Evolutionary conservation across 2,888 invertebrate species (phyloP), one percentile per base, ranked within the genome.

Genomic region (Polymixis flavicincta): DNA sequence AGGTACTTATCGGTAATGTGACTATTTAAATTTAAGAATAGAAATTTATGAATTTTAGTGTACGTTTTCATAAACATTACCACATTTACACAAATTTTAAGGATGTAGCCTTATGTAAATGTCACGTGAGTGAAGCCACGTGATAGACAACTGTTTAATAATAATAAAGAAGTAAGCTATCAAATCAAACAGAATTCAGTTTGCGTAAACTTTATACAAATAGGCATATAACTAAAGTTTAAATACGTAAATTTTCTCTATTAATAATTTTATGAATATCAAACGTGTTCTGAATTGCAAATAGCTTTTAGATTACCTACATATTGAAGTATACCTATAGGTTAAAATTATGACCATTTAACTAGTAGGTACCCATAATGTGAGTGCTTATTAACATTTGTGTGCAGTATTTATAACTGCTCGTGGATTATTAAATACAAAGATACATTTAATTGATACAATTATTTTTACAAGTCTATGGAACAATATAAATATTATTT

Each of bases 161-260:
- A 37, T n/a, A 28, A 65, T 19, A 74, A 45, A 55, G 28, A 22
- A 66, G 19, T 59, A 28, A 54, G 19, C 25, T 55, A 13, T 52
- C 32, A 81, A 70, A 8, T 32, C 67, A n/a, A 74, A 84, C 37
- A 55, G 2, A 63, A 78, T 83, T 80, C 54, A 84, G 66, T 72
- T 14, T 52, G 61, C 72, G 57, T 67, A n/a, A 61, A 75, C 50
- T 67, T 68, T 45, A 71, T 63, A 32, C 50, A 75, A 78, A 82
- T 32, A n/a, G 0, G 48, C 13, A 54, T 48, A 14, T 54, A 37
- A 65, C 67, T 60, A 55, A 52, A 74, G 67, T 78, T 71, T 59
- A 28, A 82, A 78, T 57, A 74, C 42, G 63, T 68, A 28, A 65
- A 64, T 72, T 78, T 61, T 60, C 61, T 70, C 59, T 45, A 54